Evolutionary conservation across 2,888 invertebrate species (phyloP), one percentile per base, ranked within the genome.

Genomic region (Andrena trimmerana): DNA sequence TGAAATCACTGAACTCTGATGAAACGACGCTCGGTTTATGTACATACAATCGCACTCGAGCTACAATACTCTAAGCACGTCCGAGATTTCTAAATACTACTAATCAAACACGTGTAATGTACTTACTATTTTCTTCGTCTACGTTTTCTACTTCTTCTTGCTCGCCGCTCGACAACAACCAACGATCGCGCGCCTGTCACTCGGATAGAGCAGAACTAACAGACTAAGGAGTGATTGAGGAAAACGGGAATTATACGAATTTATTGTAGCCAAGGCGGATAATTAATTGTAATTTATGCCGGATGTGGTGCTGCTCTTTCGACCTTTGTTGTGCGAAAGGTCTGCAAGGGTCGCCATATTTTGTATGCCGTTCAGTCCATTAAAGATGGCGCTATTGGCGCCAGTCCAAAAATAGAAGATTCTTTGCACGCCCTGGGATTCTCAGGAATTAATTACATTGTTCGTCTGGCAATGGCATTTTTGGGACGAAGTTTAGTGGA

Each of bases 201-300:
- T 6, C 16, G 16, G 29, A 59, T 31, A n/a, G n/a, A 13, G 33
- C 2, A 2, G n/a, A 29, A 29, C 20, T 70, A 20, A 10, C 27
- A 24, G 24, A 29, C 10, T 57, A 27, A 42, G 10, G 42, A 42
- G 42, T 27, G 6, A 42, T 42, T 16, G 63, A 20, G 13, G 20
- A 20, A 36, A 69, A 8, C 20, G 2, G 6, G 36, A 42, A 52
- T n/a, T 31, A 16, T 29, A 48, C 29, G 10, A 5, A 20, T 63
- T 62, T 8, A 27, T 59, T 16, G 0, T 5, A 8, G 10, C 33
- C 29, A 2, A 4, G 3, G 7, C 5, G 4, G 27, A 13, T 57
- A 24, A 80, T 50, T 77, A 63, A 79, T 74, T 74, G 10, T 75
- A 74, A 79, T 79, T 65, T 72, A 71, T 77, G 33, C n/a, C 20